Conservation (phyloP, 2,113 vertebrate genomes). For the Hylia prasina region DNA sequence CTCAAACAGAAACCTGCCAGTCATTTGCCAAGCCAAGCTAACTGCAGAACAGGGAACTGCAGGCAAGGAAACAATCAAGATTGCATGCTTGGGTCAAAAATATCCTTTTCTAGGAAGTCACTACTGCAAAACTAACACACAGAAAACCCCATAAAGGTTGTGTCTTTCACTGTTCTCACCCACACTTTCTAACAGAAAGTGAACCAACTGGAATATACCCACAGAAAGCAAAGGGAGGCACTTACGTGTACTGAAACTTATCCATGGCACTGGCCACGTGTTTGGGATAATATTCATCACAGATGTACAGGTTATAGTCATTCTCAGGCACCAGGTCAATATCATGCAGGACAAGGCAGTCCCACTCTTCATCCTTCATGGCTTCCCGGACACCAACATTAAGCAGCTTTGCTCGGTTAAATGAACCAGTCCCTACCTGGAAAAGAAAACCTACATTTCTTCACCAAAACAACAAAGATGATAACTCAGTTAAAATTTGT, state of each 20-base stretch:
- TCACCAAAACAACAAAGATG: not conserved
- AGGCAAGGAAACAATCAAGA: not conserved
- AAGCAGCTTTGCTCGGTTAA: conserved; percentile 76
- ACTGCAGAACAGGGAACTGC: not conserved
- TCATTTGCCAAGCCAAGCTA: not conserved
- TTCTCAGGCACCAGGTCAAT: conserved; percentile 74
- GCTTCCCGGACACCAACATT: conserved; percentile 74
- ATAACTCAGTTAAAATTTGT: not conserved
- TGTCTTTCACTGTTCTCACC: not conserved
- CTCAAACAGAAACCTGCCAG: not conserved
- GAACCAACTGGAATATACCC: not conserved
- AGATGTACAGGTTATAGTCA: conserved; percentile 72
- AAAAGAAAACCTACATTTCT: not conserved
- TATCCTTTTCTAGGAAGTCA: not conserved
- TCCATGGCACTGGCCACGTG: conserved; percentile 73
- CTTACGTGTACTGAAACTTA: conserved; percentile 71
- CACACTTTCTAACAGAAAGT: not conserved
- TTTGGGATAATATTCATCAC: conserved; percentile 67
- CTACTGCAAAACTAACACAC: not conserved
- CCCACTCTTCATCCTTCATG: conserved; percentile 74
- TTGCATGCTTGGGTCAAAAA: not conserved
- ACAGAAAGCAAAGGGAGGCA: not conserved
- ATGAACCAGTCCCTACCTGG: conserved; percentile 65
- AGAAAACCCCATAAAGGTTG: not conserved
- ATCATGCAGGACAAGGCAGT: conserved; percentile 74